phyloP scores from a whole-genome alignment of 2,888 invertebrate species.

The Ophioninae sp. region DNA sequence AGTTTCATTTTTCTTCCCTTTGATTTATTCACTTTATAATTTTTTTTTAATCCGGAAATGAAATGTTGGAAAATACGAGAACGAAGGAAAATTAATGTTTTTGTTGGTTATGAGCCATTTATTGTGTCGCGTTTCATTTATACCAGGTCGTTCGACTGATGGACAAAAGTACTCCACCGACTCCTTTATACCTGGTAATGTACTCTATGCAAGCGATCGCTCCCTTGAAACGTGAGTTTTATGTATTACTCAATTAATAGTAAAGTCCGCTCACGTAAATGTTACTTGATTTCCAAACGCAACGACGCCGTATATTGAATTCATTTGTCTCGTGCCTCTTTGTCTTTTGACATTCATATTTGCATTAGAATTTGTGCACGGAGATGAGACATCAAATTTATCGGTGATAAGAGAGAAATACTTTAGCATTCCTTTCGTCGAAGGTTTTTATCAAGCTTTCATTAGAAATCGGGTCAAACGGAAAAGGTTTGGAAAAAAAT shows the following conservation, averaged over 20 bases:
- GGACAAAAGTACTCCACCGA: conserved; percentile 70
- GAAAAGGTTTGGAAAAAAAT: neutral
- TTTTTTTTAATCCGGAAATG: neutral
- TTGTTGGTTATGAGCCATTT: conserved; percentile 5
- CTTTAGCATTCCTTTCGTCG: neutral
- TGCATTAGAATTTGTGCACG: neutral
- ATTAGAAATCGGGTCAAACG: neutral
- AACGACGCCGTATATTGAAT: conserved; percentile 22
- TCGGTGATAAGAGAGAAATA: neutral
- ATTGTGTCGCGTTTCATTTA: conserved; percentile 43
- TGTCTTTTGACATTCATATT: neutral
- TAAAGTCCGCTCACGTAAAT: conserved; percentile 69
- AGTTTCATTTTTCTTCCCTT: conserved; percentile 64
- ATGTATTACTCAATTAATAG: conserved; percentile 71
- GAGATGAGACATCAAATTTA: neutral
- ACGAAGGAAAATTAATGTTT: conserved; percentile 9
- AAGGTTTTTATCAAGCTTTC: neutral
- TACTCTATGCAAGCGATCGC: conserved; percentile 63
- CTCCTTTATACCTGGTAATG: conserved; percentile 70
- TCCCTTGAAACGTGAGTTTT: conserved; percentile 69
- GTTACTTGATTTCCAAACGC: conserved; percentile 55
- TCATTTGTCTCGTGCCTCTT: conserved; percentile 29
- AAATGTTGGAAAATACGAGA: conserved; percentile 16
- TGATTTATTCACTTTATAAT: conserved; percentile 6
- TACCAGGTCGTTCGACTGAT: conserved; percentile 67